Conservation (phyloP, 2,888 invertebrate genomes). For the Ophioninae sp. region DNA sequence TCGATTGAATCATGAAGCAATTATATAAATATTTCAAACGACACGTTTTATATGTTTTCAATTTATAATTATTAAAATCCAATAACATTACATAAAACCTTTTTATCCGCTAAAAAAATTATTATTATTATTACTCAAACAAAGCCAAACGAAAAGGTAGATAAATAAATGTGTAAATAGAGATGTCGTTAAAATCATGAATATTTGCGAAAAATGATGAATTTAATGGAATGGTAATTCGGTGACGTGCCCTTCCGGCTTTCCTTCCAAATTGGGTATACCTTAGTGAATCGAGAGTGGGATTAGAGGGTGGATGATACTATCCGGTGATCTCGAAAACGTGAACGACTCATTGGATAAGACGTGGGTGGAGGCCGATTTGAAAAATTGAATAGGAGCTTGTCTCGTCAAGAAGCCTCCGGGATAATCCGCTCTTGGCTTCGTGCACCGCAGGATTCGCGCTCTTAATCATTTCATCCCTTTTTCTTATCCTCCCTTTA, state of each 20-base stretch:
- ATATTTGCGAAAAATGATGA: not conserved
- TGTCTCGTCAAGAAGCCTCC: not conserved
- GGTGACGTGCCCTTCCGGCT: not conserved
- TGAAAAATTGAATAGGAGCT: not conserved
- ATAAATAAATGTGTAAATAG: not conserved
- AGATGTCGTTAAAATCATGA: not conserved
- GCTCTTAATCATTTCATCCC: not conserved
- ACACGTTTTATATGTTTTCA: too few relatives aligned
- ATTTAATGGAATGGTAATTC: not conserved
- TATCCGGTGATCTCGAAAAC: not conserved
- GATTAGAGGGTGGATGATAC: not conserved
- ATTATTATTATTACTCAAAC: too few relatives aligned
- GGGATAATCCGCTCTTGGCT: not conserved
- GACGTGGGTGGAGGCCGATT: not conserved
- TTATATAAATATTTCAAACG: too few relatives aligned
- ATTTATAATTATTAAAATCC: too few relatives aligned
- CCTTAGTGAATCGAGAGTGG: not conserved
- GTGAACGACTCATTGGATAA: not conserved
- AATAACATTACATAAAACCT: too few relatives aligned
- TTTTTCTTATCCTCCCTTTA: not conserved
- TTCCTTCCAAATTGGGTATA: not conserved
- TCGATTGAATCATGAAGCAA: too few relatives aligned
- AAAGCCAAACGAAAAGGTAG: not conserved
- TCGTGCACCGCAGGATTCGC: not conserved
- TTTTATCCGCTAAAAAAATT: too few relatives aligned